Conservation (phyloP, 35 echinoderm and acorn worm species). For the Apostichopus japonicus region DNA sequence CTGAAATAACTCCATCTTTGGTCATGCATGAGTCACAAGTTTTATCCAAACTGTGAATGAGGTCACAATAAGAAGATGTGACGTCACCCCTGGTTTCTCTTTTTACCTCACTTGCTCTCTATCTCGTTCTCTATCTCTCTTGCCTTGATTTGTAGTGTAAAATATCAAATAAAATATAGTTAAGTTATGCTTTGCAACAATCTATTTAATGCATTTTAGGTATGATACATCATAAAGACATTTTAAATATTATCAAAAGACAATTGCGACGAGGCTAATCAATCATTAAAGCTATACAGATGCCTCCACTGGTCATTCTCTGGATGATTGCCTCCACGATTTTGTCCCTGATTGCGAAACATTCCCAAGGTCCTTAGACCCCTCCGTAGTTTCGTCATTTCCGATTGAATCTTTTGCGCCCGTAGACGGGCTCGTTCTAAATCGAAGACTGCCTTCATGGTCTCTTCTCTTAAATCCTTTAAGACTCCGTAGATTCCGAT, state of each 20-base stretch:
- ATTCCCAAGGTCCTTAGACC: slow-evolving; percentile 21
- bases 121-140: no score
- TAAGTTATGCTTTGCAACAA: neutral
- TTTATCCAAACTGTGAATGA: neutral
- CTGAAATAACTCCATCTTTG: neutral
- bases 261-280: neutral
- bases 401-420: slow-evolving; percentile 37
- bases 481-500: slow-evolving; percentile 40
- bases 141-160: neutral
- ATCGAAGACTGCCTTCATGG: slow-evolving; percentile 44
- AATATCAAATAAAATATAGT: neutral
- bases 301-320: neutral
- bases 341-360: neutral
- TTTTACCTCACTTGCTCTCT: no score
- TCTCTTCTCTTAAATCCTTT: slow-evolving; percentile 55
- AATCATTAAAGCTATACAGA: slow-evolving; percentile 25
- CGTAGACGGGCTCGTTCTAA: slow-evolving; percentile 46
- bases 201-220: neutral
- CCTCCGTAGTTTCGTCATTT: slow-evolving; percentile 25
- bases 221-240: neutral
- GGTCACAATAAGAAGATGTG: neutral
- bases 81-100: no score
- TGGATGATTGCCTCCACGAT: neutral
- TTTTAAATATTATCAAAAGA: neutral
- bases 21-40: slow-evolving; percentile 19